Percentiles rank a stretch among this genome's conserved stretches.
phyloP scores from a whole-genome alignment of 2,113 vertebrate species.

The Sminthopsis crassicaudata region DNA sequence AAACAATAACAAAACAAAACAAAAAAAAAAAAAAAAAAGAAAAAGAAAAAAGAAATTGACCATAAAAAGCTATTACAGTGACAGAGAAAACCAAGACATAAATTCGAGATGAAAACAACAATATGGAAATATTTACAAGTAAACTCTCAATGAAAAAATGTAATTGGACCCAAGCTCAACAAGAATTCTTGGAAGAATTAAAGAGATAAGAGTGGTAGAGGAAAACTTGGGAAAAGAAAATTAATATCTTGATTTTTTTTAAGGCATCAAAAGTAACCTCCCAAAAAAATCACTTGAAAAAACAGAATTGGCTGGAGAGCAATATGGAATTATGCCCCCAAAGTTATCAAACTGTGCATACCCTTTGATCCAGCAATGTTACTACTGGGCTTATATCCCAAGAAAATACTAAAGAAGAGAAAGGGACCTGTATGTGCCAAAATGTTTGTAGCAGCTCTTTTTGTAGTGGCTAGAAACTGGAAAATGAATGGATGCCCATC shows the following conservation, averaged over 20 bases:
- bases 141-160: neutral
- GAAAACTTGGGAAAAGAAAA: neutral
- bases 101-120: neutral
- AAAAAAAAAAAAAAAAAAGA: too few relatives aligned
- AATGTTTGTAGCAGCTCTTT: too few relatives aligned
- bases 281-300: too few relatives aligned
- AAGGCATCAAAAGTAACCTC: neutral
- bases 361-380: too few relatives aligned
- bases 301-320: too few relatives aligned
- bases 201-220: neutral
- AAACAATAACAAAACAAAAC: neutral
- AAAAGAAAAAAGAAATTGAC: neutral
- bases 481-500: too few relatives aligned
- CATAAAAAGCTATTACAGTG: neutral
- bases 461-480: too few relatives aligned
- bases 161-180: neutral
- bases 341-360: too few relatives aligned
- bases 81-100: neutral
- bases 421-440: too few relatives aligned
- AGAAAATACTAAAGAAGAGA: too few relatives aligned
- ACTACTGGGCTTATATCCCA: too few relatives aligned
- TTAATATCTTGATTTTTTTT: neutral
- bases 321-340: too few relatives aligned
- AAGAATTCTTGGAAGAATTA: neutral
- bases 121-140: neutral